Evolutionary conservation across 2,888 invertebrate species (phyloP).

Genomic region (Xanthia togata): DNA sequence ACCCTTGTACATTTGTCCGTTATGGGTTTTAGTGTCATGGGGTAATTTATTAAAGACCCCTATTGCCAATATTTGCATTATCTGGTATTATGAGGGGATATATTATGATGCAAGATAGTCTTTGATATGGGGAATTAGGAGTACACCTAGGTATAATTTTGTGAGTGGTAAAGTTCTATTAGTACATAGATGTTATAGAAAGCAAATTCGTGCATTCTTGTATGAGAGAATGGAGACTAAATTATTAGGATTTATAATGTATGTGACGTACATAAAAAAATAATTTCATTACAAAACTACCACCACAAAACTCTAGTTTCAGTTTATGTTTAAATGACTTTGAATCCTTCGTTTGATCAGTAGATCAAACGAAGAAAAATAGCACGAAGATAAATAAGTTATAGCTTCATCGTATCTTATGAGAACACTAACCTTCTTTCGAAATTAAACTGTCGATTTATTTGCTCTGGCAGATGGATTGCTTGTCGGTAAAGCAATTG

Average conservation of each 20-base stretch:
- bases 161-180: not conserved
- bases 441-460: slow-evolving; percentile 83
- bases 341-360: slow-evolving; percentile 2
- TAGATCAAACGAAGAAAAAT: slow-evolving; percentile 33
- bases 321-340: not conserved
- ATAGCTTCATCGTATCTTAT: slow-evolving; percentile 50
- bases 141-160: not conserved
- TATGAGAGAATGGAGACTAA: not conserved
- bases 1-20: slow-evolving; percentile 58
- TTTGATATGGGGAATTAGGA: slow-evolving; percentile 2
- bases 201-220: not conserved
- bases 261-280: not conserved
- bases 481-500: slow-evolving; percentile 73
- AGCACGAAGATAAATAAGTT: slow-evolving; percentile 44
- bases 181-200: not conserved
- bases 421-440: slow-evolving; percentile 65
- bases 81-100: slow-evolving; percentile 38
- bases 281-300: not conserved
- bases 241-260: no score
- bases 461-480: slow-evolving; percentile 82
- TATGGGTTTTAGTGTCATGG: slow-evolving; percentile 42
- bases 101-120: slow-evolving; percentile 44
- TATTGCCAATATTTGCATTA: slow-evolving; percentile 44
- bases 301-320: not conserved
- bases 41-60: slow-evolving; percentile 56